Conservation (phyloP, 2,797 vertebrate genomes). For the Pseudomugil tenellus region DNA sequence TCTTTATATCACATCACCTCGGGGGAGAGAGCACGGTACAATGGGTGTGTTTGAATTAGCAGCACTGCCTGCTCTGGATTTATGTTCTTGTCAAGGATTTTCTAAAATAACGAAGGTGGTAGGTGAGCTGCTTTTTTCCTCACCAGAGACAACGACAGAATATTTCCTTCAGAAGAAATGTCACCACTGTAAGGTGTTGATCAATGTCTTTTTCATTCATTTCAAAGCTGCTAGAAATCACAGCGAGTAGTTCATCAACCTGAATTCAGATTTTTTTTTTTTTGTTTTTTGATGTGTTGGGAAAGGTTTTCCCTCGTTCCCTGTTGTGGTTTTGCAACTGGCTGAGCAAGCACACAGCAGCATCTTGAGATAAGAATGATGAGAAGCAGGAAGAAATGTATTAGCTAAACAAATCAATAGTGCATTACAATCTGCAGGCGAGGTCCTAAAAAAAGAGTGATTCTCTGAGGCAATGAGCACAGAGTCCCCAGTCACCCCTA, state of each 20-base stretch:
- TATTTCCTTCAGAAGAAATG: conserved; percentile 36
- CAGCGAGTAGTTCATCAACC: conserved; percentile 9
- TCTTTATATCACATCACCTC: conserved; percentile 41
- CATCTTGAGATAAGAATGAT: conserved; percentile 42
- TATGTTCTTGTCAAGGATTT: conserved; percentile 48
- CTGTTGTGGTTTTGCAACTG: conserved; percentile 31
- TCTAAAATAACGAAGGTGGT: conserved; percentile 44
- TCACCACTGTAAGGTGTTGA: background rate
- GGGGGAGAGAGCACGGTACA: conserved; percentile 24
- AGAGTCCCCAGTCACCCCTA: conserved; percentile 41
- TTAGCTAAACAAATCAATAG: conserved; percentile 82
- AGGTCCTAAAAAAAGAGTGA: conserved; percentile 65
- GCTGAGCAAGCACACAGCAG: conserved; percentile 27
- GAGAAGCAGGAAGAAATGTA: conserved; percentile 57
- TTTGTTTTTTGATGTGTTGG: conserved; percentile 23
- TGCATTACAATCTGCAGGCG: conserved; percentile 66
- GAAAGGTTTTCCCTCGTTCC: conserved; percentile 22
- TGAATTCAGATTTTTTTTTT: conserved; percentile 15
- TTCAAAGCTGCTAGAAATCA: conserved; percentile 7
- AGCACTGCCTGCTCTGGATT: conserved; percentile 46
- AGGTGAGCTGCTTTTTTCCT: conserved; percentile 38
- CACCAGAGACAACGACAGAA: conserved; percentile 25
- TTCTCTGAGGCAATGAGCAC: conserved; percentile 50
- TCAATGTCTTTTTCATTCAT: background rate
- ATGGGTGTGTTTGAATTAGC: conserved; percentile 41